Base-by-base conservation (phyloP, 2,113 vertebrate species). In the Sylvia atricapilla region DNA sequence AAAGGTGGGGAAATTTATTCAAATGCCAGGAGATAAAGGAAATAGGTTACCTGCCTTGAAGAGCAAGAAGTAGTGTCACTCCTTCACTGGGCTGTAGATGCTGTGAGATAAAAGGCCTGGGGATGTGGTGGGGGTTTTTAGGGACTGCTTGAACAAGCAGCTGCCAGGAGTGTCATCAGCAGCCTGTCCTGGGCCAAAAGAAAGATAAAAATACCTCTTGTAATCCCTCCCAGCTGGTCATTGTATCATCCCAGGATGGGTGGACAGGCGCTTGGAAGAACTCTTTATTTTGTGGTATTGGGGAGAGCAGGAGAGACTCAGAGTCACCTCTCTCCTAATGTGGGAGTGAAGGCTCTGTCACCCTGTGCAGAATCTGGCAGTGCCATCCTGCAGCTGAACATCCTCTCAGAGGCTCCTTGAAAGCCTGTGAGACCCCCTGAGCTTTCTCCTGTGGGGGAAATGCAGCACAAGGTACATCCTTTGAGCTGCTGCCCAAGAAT, bases 281-380 rank as follows among this genome's bases (percentile, higher is more conserved):
- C 0, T 0, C 16, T 37, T 3, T 3, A 0, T 59, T 43, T 68
- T 77, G 16, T 72, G 16, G 10, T n/a, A 25, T 5, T 74, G n/a
- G 10, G 5, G 8, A 89, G 10, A 43, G 15, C 39, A 78, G 33
- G 10, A 59, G 14, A 33, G 52, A 81, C 52, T 82, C 35, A 67
- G 33, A 60, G 10, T 49, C 53, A 75, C 6, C 16, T 64, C 16
- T 22, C 18, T 82, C 4, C 3, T 24, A 13, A 19, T 18, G 8
- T 0, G 1, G 25, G 1, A 4, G 5, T 39, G 21, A 24, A 10
- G 59, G 35, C 4, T 91, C 22, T 1, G 4, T 41, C 28, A 49
- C 9, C 8, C 19, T 2, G 1, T n/a, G 11, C 24, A 41, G 60
- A 16, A 69, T n/a, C 50, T 53, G 22, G 3, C 14, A 60, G 37